Evolutionary conservation across 2,888 invertebrate species (phyloP).

Genomic region (Xestia rhomboidea): DNA sequence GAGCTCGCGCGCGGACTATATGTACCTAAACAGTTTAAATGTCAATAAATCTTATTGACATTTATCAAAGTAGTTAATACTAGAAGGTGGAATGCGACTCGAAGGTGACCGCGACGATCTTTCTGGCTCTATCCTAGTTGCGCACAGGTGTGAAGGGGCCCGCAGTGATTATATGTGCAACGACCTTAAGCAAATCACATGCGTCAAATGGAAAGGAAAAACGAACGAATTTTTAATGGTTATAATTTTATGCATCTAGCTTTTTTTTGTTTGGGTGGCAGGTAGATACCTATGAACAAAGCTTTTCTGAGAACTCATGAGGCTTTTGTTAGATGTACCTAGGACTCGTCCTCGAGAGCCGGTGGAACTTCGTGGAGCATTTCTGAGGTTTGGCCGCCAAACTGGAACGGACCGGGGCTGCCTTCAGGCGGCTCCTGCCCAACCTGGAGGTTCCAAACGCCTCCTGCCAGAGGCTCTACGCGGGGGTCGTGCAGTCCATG

Average conservation of each 20-base stretch:
- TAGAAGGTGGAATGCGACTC: conserved; percentile 61
- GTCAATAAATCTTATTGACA: conserved; percentile 61
- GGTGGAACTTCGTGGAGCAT: no score
- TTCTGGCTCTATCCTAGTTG: conserved; percentile 63
- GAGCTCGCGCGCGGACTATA: no score
- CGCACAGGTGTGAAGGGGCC: conserved; percentile 74
- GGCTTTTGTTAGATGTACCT: background rate
- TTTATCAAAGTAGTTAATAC: conserved; percentile 55
- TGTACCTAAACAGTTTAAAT: conserved; percentile 48
- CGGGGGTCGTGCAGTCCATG: no score
- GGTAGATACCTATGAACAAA: background rate
- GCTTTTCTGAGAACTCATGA: conserved; percentile 5
- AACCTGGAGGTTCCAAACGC: no score
- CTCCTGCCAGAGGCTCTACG: no score
- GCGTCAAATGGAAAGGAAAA: conserved; percentile 48
- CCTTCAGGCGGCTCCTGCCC: no score
- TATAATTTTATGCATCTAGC: background rate
- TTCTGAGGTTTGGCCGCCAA: no score
- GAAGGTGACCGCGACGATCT: conserved; percentile 72
- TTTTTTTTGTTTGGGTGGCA: conserved; percentile 20
- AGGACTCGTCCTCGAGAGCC: no score
- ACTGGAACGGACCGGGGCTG: no score
- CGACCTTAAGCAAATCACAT: conserved; percentile 67
- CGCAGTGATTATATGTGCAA: conserved; percentile 58
- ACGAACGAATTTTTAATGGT: conserved; percentile 7